Conservation (phyloP, 2,888 invertebrate species). For the Adineta ricciae region DNA sequence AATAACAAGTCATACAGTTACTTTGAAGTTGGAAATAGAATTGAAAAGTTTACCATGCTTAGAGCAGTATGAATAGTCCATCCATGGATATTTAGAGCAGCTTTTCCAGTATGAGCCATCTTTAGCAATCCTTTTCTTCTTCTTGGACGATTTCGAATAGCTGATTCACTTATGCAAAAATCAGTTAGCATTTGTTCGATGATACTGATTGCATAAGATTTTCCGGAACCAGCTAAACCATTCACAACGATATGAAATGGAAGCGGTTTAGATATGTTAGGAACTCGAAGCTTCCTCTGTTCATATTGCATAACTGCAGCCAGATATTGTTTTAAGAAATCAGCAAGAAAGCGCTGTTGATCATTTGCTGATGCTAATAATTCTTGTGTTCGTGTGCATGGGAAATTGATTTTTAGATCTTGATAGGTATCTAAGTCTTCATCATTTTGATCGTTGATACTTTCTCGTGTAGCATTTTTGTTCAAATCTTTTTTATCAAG, state of each 20-base stretch:
- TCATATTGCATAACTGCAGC: not conserved
- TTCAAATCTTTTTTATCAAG: too few species aligned
- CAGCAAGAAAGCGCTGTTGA: not conserved
- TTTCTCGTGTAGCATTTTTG: not conserved
- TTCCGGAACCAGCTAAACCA: not conserved
- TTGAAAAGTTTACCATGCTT: not conserved
- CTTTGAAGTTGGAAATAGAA: not conserved
- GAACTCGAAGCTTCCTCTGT: not conserved
- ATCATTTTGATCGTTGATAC: not conserved
- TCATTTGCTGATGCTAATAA: not conserved
- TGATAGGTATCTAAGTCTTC: not conserved
- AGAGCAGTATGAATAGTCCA: not conserved
- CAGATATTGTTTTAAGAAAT: not conserved
- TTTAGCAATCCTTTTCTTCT: not conserved
- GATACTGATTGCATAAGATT: not conserved
- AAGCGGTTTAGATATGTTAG: not conserved
- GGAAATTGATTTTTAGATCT: not conserved
- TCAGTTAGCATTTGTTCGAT: not conserved
- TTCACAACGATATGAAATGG: not conserved
- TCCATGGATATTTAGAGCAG: not conserved
- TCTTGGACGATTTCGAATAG: not conserved
- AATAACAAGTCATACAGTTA: not conserved
- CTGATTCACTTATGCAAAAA: not conserved
- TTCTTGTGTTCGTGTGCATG: not conserved
- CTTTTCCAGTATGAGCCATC: not conserved